Conservation (phyloP, 2,888 invertebrate genomes). For the Lissocephala sabroskyi region DNA sequence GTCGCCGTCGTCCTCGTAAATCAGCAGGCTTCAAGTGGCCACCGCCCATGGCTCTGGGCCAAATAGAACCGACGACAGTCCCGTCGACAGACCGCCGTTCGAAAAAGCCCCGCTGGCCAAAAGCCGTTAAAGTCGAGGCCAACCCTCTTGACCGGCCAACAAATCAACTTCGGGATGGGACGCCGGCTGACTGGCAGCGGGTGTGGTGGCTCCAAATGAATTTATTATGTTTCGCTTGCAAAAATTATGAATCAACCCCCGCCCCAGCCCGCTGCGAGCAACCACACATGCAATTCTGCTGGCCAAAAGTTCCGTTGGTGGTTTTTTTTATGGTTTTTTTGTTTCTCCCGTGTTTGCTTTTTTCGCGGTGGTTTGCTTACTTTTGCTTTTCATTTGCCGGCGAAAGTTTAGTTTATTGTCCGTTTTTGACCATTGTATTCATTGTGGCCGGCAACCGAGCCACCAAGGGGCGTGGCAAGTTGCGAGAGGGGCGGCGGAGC, state of each 20-base stretch:
- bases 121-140: too few relatives aligned
- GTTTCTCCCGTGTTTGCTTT: too few relatives aligned
- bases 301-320: conserved; percentile 1
- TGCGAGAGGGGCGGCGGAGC: too few relatives aligned
- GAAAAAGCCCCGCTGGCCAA: too few relatives aligned
- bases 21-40: conserved; percentile 3
- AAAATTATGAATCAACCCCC: conserved; percentile 46
- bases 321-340: conserved; percentile 2
- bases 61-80: too few relatives aligned
- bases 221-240: conserved; percentile 56
- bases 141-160: too few relatives aligned
- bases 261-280: neutral
- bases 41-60: neutral
- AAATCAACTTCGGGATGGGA: too few relatives aligned
- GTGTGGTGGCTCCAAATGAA: too few relatives aligned
- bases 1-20: neutral
- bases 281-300: too few relatives aligned
- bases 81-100: too few relatives aligned
- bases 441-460: conserved; percentile 25
- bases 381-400: neutral
- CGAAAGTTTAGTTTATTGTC: conserved; percentile 44
- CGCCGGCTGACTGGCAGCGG: too few relatives aligned
- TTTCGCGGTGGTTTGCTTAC: conserved; percentile 1
- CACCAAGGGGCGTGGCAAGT: too few relatives aligned
- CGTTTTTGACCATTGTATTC: conserved; percentile 47